Conservation (phyloP, 2,797 vertebrate genomes). For the Harpagifer antarcticus region DNA sequence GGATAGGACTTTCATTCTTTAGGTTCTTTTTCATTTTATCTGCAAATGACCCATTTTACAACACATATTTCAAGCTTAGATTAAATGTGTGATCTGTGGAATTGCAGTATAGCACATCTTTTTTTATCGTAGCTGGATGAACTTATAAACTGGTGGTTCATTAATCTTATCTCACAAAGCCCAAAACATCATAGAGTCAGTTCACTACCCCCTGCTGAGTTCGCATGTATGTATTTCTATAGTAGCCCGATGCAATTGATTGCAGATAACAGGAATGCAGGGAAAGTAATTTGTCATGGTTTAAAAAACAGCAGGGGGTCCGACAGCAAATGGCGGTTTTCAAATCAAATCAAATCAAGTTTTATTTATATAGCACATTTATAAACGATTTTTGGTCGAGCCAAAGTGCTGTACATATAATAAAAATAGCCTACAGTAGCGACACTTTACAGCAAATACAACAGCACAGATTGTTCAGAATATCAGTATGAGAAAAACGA, state of each 20-base stretch:
- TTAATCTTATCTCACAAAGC: constrained; percentile 52
- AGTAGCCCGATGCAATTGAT: constrained; percentile 25
- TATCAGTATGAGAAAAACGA: too few relatives aligned
- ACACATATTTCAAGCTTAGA: not conserved
- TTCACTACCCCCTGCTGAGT: constrained; percentile 44
- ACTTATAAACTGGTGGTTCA: constrained; percentile 30
- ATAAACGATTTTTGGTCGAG: too few relatives aligned
- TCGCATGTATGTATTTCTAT: constrained; percentile 28
- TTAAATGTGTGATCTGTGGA: constrained; percentile 15
- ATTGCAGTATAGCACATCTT: not conserved
- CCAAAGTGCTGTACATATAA: too few relatives aligned
- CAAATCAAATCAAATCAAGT: too few relatives aligned
- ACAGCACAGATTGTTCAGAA: too few relatives aligned
- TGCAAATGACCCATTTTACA: constrained; percentile 13
- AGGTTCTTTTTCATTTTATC: not conserved
- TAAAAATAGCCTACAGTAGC: too few relatives aligned
- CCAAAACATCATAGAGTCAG: constrained; percentile 26
- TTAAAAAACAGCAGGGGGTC: constrained; percentile 44
- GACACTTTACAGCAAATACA: too few relatives aligned
- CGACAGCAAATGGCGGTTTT: not conserved
- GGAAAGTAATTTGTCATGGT: constrained; percentile 50
- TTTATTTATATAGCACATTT: too few relatives aligned
- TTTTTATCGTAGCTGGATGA: constrained; percentile 17
- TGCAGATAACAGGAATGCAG: constrained; percentile 41
- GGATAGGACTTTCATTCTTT: too few relatives aligned